Percentiles rank a stretch among this genome's conserved stretches.
Conservation (phyloP, 2,888 invertebrate species). For the Galerucella pusilla region DNA sequence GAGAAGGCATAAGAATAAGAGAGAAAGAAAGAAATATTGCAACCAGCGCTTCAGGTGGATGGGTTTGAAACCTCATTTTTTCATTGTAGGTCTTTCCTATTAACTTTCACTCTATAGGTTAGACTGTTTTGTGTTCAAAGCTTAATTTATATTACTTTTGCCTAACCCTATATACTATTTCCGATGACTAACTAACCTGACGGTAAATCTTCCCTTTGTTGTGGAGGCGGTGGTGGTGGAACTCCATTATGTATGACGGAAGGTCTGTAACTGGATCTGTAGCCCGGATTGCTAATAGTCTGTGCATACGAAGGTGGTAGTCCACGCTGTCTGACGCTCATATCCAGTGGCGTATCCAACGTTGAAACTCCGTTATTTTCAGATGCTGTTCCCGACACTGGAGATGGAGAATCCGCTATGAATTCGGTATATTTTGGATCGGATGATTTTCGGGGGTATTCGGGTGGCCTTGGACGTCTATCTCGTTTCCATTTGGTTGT, state of each 20-base stretch:
- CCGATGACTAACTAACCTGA: conserved; percentile 56
- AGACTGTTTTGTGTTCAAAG: no score
- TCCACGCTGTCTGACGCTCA: conserved; percentile 71
- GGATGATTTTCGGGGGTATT: conserved; percentile 62
- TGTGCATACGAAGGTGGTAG: conserved; percentile 73
- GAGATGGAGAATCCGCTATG: conserved; percentile 51
- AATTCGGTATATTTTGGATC: conserved; percentile 62
- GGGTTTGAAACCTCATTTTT: no score
- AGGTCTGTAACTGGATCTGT: conserved; percentile 65
- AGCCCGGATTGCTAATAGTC: conserved; percentile 64
- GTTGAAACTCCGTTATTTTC: conserved; percentile 29
- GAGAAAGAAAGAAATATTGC: no score
- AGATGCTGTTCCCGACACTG: conserved; percentile 35
- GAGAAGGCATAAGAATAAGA: no score
- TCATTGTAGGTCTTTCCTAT: no score
- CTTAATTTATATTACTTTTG: no score
- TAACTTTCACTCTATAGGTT: no score
- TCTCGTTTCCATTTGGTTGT: conserved; percentile 81
- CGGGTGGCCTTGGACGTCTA: conserved; percentile 68
- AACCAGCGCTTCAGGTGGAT: no score
- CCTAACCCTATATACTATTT: not conserved
- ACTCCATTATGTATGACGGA: conserved; percentile 71
- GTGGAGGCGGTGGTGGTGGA: conserved; percentile 49
- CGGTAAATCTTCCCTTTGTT: conserved; percentile 59
- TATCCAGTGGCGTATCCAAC: conserved; percentile 70